Conservation (phyloP, 2,888 invertebrate species). For the Himalopsyche kuldschensis region DNA sequence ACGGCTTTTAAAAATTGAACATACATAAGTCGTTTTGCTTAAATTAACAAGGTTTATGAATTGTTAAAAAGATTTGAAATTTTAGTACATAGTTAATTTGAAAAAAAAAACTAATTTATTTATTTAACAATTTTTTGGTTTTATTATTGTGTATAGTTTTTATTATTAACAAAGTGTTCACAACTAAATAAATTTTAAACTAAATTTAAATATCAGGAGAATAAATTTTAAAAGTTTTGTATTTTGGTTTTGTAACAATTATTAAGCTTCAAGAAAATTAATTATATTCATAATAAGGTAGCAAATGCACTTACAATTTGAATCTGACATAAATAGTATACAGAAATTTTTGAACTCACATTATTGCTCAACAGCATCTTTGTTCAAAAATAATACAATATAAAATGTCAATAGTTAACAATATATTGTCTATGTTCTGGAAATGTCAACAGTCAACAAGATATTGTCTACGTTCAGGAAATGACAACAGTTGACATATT, state of each 20-base stretch:
- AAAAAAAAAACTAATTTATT: no score
- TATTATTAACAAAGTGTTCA: no score
- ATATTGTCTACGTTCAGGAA: no score
- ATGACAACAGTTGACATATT: no score
- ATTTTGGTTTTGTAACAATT: background rate
- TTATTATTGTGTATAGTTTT: no score
- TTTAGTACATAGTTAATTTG: background rate
- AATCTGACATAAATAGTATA: background rate
- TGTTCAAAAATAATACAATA: no score
- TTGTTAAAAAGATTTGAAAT: background rate
- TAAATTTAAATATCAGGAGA: no score
- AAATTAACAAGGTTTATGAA: background rate
- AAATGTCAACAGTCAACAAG: no score
- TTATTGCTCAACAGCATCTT: background rate
- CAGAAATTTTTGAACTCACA: background rate
- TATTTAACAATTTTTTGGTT: no score
- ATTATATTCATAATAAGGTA: constrained; percentile 1
- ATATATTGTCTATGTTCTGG: no score
- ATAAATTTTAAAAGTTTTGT: background rate
- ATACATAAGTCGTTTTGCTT: background rate
- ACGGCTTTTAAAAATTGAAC: background rate
- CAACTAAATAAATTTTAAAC: no score
- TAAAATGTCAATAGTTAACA: no score
- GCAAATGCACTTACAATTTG: background rate
- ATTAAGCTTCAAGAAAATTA: background rate